Percentiles rank a stretch among this genome's conserved stretches.
Conservation (phyloP, 1,140 invertebrate genomes). For the Brachystomella parvula region DNA sequence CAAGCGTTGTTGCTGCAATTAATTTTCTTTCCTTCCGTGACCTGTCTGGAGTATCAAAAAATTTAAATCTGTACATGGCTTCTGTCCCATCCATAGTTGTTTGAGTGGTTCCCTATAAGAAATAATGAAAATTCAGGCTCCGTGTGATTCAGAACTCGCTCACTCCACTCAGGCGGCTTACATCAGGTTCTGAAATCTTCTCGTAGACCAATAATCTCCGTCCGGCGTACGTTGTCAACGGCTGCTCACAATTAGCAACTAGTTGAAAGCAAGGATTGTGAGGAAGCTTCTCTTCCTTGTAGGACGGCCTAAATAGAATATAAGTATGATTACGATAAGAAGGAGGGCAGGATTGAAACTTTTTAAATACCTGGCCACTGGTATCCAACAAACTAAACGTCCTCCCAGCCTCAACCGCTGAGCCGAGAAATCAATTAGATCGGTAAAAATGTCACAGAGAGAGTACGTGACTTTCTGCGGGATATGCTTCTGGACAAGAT, state of each 20-base stretch:
- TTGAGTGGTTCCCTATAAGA: conserved; percentile 15
- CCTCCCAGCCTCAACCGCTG: conserved; percentile 65
- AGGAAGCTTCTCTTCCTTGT: conserved; percentile 64
- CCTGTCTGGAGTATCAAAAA: conserved; percentile 21
- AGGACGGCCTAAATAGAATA: conserved; percentile 55
- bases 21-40: conserved; percentile 24
- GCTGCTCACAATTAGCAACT: conserved; percentile 77
- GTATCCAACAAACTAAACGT: conserved; percentile 84
- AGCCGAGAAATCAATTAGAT: conserved; percentile 74
- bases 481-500: conserved; percentile 60
- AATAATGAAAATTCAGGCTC: not conserved
- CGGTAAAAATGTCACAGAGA: conserved; percentile 67
- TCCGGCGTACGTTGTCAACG: conserved; percentile 65
- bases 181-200: conserved; percentile 58
- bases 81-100: conserved; percentile 26
- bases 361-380: conserved; percentile 60
- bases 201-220: conserved; percentile 76
- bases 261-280: conserved; percentile 67
- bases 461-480: conserved; percentile 82
- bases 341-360: not conserved
- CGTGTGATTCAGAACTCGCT: not conserved
- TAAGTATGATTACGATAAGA: no score
- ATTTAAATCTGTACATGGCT: conserved; percentile 30
- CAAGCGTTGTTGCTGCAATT: conserved; percentile 1
- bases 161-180: conserved; percentile 11